Percentiles rank a stretch among this genome's conserved stretches.
phyloP scores from a whole-genome alignment of 2,888 invertebrate species.

The Phrixothrix hirtus region DNA sequence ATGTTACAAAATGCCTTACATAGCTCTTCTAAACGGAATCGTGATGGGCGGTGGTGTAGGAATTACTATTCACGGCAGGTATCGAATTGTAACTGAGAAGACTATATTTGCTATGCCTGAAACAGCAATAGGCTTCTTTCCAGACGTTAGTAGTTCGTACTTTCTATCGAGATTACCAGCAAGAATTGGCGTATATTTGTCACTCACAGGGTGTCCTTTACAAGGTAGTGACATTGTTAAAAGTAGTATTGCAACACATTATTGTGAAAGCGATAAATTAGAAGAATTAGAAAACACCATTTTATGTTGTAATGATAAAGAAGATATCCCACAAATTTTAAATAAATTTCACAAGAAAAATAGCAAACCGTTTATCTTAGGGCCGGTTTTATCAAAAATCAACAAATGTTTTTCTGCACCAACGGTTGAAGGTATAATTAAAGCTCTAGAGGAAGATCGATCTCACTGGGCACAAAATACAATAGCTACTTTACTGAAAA shows the following conservation, averaged over 20 bases:
- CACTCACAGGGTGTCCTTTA: constrained; percentile 72
- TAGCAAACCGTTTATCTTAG: constrained; percentile 68
- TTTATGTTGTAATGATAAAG: constrained; percentile 59
- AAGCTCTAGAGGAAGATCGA: constrained; percentile 73
- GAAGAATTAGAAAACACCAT: constrained; percentile 67
- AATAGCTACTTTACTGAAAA: constrained; percentile 68
- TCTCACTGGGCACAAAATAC: constrained; percentile 82
- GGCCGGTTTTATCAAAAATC: constrained; percentile 72
- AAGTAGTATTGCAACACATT: constrained; percentile 94
- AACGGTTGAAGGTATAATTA: constrained; percentile 78
- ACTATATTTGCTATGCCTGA: constrained; percentile 99
- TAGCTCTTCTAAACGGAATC: constrained; percentile 92
- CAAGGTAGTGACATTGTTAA: constrained; percentile 80
- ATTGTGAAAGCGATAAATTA: constrained; percentile 67
- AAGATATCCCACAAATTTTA: constrained; percentile 63
- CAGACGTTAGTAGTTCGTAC: constrained; percentile 95
- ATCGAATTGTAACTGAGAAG: constrained; percentile 91
- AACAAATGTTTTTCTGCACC: constrained; percentile 75
- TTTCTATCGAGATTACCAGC: constrained; percentile 86
- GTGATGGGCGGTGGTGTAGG: constrained; percentile 99
- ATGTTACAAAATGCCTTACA: constrained; percentile 83
- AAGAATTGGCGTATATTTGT: constrained; percentile 86
- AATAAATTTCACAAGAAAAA: constrained; percentile 63
- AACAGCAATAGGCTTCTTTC: constrained; percentile 95
- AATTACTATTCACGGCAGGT: constrained; percentile 90